Evolutionary conservation across 2,888 invertebrate genomes (phyloP), one percentile per base, ranked within the genome.

Genomic region (Oasisia sp.): DNA sequence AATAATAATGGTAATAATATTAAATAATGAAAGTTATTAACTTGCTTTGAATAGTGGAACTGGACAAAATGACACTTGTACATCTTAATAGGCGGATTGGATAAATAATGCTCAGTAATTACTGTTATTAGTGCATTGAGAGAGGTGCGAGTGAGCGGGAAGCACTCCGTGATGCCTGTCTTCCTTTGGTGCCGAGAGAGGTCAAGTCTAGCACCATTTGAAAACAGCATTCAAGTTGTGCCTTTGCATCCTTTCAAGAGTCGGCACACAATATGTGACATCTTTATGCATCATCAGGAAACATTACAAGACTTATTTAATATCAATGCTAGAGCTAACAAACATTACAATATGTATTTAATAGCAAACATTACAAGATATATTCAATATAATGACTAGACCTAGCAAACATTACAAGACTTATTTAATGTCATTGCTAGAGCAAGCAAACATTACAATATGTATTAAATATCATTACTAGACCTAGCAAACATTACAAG

Each of bases 201-300:
- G 74, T 74, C 19, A 74, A 27, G 74, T 74, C 74, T 74, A 74
- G 74, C 74, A 74, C 74, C 74, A 74, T 74, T 74, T 74, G 74
- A 74, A 74, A 74, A 74, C 74, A 74, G 74, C 74, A 74, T 74
- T 74, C 74, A 74, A n/a, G 74, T 74, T 74, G 74, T 74, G 74
- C 74, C 27, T 27, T 19, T 0, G 19, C 74, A 74, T 74, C 74
- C 74, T 5, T 7, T 19, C 74, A 74, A 19, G 74, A 74, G 74
- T n/a, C 3, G 27, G 74, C 7, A 7, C 14, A 74, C 74, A 19
- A 5, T 27, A 74, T 27, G 27, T 3, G 27, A 74, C 19, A 74
- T 19, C 74, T 74, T 74, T 74, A 74, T 27, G 7, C 74, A 19
- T 74, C 27, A 14, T 27, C 27, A 74, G 74, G 19, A n/a, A 74